Conservation (phyloP, 2,888 invertebrate species). For the Agrilus cyanescens region DNA sequence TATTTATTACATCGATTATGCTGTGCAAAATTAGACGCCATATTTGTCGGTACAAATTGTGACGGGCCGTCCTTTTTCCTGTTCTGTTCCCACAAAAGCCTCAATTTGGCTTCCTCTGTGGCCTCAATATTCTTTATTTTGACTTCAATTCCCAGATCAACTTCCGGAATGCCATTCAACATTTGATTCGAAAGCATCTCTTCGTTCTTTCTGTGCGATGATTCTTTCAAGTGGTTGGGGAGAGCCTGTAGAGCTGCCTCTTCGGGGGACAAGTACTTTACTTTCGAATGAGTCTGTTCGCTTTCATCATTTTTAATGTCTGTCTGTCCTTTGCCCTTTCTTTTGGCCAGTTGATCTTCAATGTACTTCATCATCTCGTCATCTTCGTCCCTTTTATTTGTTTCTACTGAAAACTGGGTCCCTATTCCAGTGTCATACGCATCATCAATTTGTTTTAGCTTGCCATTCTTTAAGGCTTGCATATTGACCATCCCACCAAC, state of each 20-base stretch:
- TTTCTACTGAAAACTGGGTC: slow-evolving; percentile 95
- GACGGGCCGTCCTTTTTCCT: slow-evolving; percentile 89
- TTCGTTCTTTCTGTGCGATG: slow-evolving; percentile 81
- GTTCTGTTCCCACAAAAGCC: slow-evolving; percentile 75
- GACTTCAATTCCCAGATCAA: slow-evolving; percentile 97
- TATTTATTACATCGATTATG: slow-evolving; percentile 73
- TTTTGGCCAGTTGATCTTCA: slow-evolving; percentile 75
- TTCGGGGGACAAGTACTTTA: slow-evolving; percentile 69
- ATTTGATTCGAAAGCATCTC: slow-evolving; percentile 99
- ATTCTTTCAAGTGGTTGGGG: slow-evolving; percentile 54
- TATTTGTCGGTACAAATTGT: slow-evolving; percentile 93
- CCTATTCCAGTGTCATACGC: slow-evolving; percentile 91
- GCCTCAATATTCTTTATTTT: slow-evolving; percentile 98
- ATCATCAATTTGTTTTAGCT: slow-evolving; percentile 73
- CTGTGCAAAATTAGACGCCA: slow-evolving; percentile 97
- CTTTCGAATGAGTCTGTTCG: slow-evolving; percentile 23
- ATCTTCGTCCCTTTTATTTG: slow-evolving; percentile 95
- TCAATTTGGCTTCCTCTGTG: slow-evolving; percentile 95
- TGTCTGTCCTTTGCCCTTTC: slow-evolving; percentile 56
- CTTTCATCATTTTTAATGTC: slow-evolving; percentile 19
- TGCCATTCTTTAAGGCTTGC: slow-evolving; percentile 70
- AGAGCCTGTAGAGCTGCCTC: slow-evolving; percentile 82
- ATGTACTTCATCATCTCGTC: slow-evolving; percentile 95
- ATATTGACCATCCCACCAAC: slow-evolving; percentile 83
- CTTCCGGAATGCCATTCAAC: slow-evolving; percentile 98